Evolutionary conservation across 2,888 invertebrate species (phyloP).

Genomic region (Ormyrus labotus): DNA sequence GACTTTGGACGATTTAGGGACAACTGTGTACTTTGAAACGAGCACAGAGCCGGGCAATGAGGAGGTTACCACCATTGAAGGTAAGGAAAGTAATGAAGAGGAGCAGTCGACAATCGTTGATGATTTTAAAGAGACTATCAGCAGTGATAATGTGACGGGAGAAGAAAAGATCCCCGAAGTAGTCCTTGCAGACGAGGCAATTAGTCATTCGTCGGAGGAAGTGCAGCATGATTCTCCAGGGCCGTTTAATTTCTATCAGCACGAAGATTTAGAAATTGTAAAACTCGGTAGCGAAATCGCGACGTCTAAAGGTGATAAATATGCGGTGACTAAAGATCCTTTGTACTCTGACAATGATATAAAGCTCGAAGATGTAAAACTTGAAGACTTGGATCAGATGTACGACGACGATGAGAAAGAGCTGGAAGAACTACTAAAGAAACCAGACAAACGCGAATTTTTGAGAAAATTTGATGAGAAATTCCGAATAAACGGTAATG

Average conservation of each 20-base stretch:
- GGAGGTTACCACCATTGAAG: too few relatives aligned
- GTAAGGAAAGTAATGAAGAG: too few relatives aligned
- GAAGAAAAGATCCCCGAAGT: not conserved
- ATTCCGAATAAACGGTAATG: constrained; percentile 58
- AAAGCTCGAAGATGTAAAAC: not conserved
- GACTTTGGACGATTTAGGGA: too few relatives aligned
- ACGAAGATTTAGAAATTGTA: constrained; percentile 76
- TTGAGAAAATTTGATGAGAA: constrained; percentile 66
- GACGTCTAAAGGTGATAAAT: constrained; percentile 32
- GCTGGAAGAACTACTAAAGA: constrained; percentile 62
- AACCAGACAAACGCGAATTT: constrained; percentile 68
- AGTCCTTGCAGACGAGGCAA: constrained; percentile 32
- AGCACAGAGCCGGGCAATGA: too few relatives aligned
- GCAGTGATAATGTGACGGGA: too few relatives aligned
- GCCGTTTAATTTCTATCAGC: constrained; percentile 73
- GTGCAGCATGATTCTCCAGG: constrained; percentile 75
- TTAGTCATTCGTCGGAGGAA: constrained; percentile 51
- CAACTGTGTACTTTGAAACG: too few relatives aligned
- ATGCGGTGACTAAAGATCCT: not conserved
- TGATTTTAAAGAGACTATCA: too few relatives aligned
- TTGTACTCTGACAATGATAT: constrained; percentile 22
- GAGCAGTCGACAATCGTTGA: too few relatives aligned
- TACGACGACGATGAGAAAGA: constrained; percentile 59
- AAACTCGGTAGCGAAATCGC: constrained; percentile 70
- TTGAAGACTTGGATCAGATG: not conserved